phyloP scores from a whole-genome alignment of 2,797 vertebrate genomes.

The Melanitta fusca region DNA sequence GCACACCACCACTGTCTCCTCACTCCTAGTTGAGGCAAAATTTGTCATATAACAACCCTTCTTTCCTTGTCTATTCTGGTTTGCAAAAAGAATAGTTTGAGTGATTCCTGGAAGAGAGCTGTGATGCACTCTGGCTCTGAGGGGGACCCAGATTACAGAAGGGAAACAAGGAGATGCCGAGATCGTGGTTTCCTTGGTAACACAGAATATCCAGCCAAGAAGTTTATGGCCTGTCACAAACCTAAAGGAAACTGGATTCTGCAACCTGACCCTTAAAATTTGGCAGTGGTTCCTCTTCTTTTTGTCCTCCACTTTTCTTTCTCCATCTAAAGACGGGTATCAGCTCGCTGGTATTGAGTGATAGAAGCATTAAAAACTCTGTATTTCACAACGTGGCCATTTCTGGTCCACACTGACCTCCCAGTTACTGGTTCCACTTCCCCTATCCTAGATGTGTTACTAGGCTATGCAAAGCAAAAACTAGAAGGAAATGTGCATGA shows the following conservation, averaged over 20 bases:
- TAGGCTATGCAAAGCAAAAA: constrained; percentile 26
- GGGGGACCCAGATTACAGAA: background rate
- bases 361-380: background rate
- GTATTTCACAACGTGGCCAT: background rate
- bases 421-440: constrained; percentile 20
- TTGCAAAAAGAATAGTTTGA: background rate
- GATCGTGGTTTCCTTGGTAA: background rate
- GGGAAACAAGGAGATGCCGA: background rate
- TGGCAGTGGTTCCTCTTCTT: background rate
- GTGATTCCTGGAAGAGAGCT: background rate
- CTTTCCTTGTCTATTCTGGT: background rate
- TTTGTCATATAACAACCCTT: background rate
- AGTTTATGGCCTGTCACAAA: background rate
- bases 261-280: background rate
- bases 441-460: background rate
- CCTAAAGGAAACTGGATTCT: background rate
- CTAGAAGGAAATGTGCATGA: background rate
- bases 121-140: background rate
- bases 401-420: background rate
- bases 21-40: background rate
- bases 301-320: background rate
- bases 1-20: background rate
- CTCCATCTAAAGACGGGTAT: background rate
- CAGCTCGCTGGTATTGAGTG: background rate
- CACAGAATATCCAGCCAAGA: background rate